These are phyloP conservation scores for Coptodon rendalli DNA, from an alignment of 2,113 vertebrate genomes.

Conservation along the genomic window DNA sequence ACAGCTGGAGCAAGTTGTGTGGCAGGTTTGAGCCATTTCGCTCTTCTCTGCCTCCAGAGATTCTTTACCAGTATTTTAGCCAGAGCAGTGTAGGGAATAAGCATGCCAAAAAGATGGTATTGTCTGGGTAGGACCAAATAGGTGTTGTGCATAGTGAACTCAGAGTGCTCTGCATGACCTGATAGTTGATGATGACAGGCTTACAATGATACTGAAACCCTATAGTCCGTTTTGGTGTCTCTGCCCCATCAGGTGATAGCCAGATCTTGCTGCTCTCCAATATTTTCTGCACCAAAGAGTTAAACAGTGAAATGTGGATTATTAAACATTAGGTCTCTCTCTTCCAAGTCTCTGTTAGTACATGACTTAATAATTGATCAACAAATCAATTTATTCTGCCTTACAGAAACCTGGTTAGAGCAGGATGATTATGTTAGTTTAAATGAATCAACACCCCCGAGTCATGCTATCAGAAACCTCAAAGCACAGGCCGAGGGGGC, in stretches of 20 bases:
- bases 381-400: background rate
- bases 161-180: background rate
- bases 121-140: background rate
- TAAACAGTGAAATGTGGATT: background rate
- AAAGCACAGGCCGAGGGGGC: background rate
- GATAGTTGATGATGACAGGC: background rate
- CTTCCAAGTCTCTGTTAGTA: background rate
- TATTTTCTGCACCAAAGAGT: background rate
- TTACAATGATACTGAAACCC: background rate
- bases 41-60: background rate
- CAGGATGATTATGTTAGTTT: background rate
- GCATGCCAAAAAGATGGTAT: background rate
- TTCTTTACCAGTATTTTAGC: background rate
- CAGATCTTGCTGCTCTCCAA: background rate
- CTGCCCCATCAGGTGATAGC: background rate
- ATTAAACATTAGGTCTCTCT: background rate
- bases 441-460: background rate
- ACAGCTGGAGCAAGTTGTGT: background rate
- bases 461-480: background rate
- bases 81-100: background rate
- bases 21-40: background rate
- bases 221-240: background rate
- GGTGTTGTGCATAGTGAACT: background rate
- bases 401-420: background rate
- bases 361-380: background rate